Evolutionary conservation across 2,888 invertebrate genomes (phyloP).

Genomic region (Nephrotoma flavescens): DNA sequence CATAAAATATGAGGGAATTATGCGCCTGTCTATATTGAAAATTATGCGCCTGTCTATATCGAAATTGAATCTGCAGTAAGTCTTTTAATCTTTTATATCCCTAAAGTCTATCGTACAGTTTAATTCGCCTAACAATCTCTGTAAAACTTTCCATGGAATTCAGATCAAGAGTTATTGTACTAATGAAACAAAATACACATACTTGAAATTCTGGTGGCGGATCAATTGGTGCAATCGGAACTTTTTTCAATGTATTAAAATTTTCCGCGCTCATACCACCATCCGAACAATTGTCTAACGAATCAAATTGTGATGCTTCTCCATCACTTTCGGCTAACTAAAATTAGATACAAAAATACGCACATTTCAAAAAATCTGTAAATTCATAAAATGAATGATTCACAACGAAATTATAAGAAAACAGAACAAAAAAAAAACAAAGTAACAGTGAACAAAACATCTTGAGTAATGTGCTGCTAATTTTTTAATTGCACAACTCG

Average conservation of each 20-base stretch:
- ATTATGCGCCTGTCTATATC: too few relatives aligned
- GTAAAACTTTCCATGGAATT: not conserved
- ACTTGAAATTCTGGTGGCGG: slow-evolving; percentile 78
- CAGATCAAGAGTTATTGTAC: not conserved
- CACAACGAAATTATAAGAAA: not conserved
- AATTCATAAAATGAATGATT: not conserved
- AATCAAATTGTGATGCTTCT: slow-evolving; percentile 66
- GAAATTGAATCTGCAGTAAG: too few relatives aligned
- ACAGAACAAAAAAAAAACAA: not conserved
- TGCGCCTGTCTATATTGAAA: too few relatives aligned
- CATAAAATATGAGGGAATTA: too few relatives aligned
- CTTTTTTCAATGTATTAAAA: slow-evolving; percentile 70
- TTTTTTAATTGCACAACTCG: not conserved
- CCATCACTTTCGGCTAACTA: slow-evolving; percentile 72
- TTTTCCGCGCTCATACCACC: slow-evolving; percentile 64
- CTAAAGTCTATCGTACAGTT: too few relatives aligned
- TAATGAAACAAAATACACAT: slow-evolving; percentile 8
- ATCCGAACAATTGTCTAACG: slow-evolving; percentile 57
- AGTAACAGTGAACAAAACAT: not conserved
- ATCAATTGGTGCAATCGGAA: slow-evolving; percentile 53
- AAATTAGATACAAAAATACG: slow-evolving; percentile 18
- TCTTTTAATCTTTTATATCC: too few relatives aligned
- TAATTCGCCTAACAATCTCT: too few relatives aligned
- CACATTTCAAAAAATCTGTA: not conserved
- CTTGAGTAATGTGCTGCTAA: not conserved